phyloP scores from a whole-genome alignment of 1,140 invertebrate genomes.

The Trichogramma pretiosum region DNA sequence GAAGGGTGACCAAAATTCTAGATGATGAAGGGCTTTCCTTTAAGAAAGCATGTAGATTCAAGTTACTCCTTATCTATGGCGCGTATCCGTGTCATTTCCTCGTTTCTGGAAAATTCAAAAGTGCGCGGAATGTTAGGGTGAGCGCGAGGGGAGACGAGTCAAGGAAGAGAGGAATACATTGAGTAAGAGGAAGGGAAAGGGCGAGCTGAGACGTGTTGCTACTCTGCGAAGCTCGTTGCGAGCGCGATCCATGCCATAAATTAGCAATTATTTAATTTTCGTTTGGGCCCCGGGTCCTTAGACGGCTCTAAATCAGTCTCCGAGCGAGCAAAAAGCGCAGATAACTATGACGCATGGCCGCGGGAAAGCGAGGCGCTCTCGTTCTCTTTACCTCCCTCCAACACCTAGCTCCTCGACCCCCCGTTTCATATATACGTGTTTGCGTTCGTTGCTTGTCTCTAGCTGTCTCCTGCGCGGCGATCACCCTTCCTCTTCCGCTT shows the following conservation, averaged over 20 bases:
- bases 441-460: background rate
- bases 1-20: too few species aligned
- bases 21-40: too few species aligned
- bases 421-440: background rate
- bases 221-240: constrained; percentile 1
- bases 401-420: too few species aligned
- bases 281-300: constrained; percentile 45
- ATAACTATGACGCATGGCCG: constrained; percentile 48
- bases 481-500: too few species aligned
- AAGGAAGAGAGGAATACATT: constrained; percentile 6
- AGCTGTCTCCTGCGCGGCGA: too few species aligned
- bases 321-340: constrained; percentile 47
- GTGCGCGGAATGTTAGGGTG: background rate
- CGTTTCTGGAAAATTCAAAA: constrained; percentile 10
- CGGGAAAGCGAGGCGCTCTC: constrained; percentile 34
- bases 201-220: too few species aligned
- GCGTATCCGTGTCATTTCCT: too few species aligned
- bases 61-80: too few species aligned
- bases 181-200: constrained; percentile 13
- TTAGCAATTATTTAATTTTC: constrained; percentile 50
- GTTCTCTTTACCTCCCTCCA: constrained; percentile 7
- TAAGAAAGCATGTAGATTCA: too few species aligned
- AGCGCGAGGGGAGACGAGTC: background rate
- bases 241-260: constrained; percentile 45
- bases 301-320: constrained; percentile 49